Conservation (phyloP, 2,113 vertebrate genomes). For the Columba livia region DNA sequence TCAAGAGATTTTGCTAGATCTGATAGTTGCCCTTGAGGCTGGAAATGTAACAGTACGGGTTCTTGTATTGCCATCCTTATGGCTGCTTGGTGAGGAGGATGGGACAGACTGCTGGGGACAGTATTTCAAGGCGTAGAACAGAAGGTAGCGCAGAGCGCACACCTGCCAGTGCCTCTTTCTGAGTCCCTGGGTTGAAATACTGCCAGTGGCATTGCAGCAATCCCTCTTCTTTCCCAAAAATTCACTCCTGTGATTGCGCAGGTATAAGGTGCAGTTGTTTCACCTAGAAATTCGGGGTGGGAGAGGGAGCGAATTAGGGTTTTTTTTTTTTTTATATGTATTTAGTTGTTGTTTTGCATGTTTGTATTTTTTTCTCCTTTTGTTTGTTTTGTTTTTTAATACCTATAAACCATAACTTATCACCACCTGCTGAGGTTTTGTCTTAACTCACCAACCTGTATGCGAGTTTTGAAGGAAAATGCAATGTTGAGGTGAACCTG, state of each 20-base stretch:
- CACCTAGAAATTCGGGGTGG: background rate
- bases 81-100: background rate
- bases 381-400: background rate
- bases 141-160: background rate
- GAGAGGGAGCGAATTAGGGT: background rate
- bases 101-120: background rate
- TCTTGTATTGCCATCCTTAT: background rate
- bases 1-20: background rate
- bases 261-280: background rate
- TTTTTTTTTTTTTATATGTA: no score
- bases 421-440: background rate
- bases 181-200: background rate
- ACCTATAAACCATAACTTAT: background rate
- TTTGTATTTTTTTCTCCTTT: no score
- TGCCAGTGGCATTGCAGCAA: background rate
- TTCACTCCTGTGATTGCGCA: background rate
- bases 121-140: background rate
- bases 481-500: background rate
- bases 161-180: background rate
- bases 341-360: no score
- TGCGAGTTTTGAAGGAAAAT: background rate
- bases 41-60: background rate
- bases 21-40: background rate
- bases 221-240: background rate
- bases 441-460: background rate